phyloP scores from a whole-genome alignment of 2,888 invertebrate genomes.

The Autographa gamma region DNA sequence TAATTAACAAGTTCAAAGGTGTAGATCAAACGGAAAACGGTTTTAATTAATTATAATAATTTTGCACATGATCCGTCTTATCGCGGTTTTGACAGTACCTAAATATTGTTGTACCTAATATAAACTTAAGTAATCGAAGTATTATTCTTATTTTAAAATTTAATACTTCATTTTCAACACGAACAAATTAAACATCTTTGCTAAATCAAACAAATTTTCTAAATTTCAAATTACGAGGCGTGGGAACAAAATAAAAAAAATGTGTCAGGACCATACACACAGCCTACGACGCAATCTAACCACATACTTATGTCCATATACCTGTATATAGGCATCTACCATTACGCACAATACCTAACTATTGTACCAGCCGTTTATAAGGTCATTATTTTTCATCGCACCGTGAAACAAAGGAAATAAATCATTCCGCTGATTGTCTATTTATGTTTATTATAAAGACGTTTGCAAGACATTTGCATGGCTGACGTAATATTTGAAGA shows the following conservation, averaged over 20 bases:
- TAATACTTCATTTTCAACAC: background rate
- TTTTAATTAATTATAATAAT: background rate
- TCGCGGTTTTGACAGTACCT: no score
- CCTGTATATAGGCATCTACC: conserved; percentile 48
- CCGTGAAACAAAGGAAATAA: conserved; percentile 60
- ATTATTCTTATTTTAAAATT: no score
- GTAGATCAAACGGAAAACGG: background rate
- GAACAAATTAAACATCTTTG: background rate
- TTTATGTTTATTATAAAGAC: conserved; percentile 60
- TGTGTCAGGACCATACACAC: conserved; percentile 36
- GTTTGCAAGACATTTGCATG: conserved; percentile 45
- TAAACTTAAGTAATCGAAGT: no score
- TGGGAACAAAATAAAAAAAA: conserved; percentile 50
- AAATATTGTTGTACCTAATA: no score
- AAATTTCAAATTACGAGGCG: conserved; percentile 29
- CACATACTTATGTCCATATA: conserved; percentile 51
- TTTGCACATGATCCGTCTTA: no score
- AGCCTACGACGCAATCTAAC: conserved; percentile 33
- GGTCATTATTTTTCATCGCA: conserved; percentile 56
- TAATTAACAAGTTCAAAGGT: conserved; percentile 1
- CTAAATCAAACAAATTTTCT: conserved; percentile 8
- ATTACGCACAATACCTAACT: conserved; percentile 41
- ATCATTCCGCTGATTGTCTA: conserved; percentile 53
- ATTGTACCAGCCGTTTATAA: conserved; percentile 43
- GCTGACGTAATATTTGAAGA: conserved; percentile 52